Evolutionary conservation across 1,140 invertebrate species (phyloP).

Genomic region (Apocrypta bakeri): DNA sequence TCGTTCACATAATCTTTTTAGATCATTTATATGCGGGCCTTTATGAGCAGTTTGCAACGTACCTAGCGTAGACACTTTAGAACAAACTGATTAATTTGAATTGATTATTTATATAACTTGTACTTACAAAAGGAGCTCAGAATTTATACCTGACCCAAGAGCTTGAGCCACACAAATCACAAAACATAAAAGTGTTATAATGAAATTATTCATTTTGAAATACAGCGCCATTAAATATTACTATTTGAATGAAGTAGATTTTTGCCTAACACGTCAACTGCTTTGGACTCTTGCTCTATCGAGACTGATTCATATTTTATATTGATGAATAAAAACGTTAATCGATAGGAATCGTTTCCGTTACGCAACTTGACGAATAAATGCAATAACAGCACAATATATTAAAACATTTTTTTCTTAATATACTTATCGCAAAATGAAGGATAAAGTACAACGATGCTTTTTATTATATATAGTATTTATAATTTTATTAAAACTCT

Average conservation of each 20-base stretch:
- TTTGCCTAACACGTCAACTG: background rate
- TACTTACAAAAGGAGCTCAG: background rate
- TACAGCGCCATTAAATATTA: background rate
- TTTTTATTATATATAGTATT: background rate
- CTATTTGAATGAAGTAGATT: background rate
- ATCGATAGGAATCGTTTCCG: background rate
- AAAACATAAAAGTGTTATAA: background rate
- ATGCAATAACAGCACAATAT: background rate
- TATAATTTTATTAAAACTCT: background rate
- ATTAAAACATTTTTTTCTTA: background rate
- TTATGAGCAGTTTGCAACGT: background rate
- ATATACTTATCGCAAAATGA: background rate
- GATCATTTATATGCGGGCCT: background rate
- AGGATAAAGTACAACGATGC: background rate
- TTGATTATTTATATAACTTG: background rate
- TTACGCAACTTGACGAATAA: background rate
- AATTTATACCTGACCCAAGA: background rate
- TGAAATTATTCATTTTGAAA: background rate
- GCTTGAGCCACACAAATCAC: background rate
- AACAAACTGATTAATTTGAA: background rate
- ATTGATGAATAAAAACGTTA: background rate
- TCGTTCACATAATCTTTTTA: background rate
- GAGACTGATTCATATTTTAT: background rate
- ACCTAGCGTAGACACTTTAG: background rate
- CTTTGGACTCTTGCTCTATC: background rate